phyloP scores from a whole-genome alignment of 2,113 vertebrate genomes.

The Choloepus hoffmanni region DNA sequence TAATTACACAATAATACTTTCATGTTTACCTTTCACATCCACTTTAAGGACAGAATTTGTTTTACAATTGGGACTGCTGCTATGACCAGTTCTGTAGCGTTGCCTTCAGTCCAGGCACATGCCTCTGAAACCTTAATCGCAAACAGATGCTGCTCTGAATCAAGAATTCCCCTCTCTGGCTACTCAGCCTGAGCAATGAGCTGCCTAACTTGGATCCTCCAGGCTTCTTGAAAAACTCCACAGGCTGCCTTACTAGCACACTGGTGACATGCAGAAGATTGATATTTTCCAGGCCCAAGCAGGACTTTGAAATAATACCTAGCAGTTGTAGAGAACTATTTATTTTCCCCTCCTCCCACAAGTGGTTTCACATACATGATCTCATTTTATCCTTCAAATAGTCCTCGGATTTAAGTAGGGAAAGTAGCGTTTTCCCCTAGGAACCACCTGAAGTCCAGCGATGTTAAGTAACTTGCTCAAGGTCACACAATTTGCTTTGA shows the following conservation, averaged over 20 bases:
- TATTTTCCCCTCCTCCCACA: slow-evolving; percentile 75
- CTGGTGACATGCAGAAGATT: slow-evolving; percentile 74
- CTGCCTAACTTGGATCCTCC: slow-evolving; percentile 79
- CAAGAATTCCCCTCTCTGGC: slow-evolving; percentile 76
- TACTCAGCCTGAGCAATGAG: slow-evolving; percentile 79
- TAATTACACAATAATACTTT: slow-evolving; percentile 47
- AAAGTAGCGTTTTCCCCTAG: slow-evolving; percentile 66
- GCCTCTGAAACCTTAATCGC: slow-evolving; percentile 78
- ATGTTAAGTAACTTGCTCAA: slow-evolving; percentile 71
- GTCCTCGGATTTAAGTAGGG: slow-evolving; percentile 72
- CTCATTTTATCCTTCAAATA: slow-evolving; percentile 77
- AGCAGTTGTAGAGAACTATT: slow-evolving; percentile 70
- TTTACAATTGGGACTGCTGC: slow-evolving; percentile 62
- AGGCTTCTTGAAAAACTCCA: slow-evolving; percentile 80
- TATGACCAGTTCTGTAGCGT: slow-evolving; percentile 46
- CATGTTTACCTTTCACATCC: slow-evolving; percentile 75
- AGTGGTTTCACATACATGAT: slow-evolving; percentile 73
- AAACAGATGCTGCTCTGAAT: slow-evolving; percentile 79
- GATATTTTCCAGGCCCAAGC: slow-evolving; percentile 80
- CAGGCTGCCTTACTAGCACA: slow-evolving; percentile 63
- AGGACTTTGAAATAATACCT: slow-evolving; percentile 81
- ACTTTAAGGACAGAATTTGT: slow-evolving; percentile 62
- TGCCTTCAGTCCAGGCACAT: slow-evolving; percentile 62
- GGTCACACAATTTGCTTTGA: slow-evolving; percentile 69
- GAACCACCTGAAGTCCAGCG: slow-evolving; percentile 50